Evolutionary conservation across 2,113 vertebrate species (phyloP), one percentile per base, ranked within the genome.

Genomic region (Sitta europaea): DNA sequence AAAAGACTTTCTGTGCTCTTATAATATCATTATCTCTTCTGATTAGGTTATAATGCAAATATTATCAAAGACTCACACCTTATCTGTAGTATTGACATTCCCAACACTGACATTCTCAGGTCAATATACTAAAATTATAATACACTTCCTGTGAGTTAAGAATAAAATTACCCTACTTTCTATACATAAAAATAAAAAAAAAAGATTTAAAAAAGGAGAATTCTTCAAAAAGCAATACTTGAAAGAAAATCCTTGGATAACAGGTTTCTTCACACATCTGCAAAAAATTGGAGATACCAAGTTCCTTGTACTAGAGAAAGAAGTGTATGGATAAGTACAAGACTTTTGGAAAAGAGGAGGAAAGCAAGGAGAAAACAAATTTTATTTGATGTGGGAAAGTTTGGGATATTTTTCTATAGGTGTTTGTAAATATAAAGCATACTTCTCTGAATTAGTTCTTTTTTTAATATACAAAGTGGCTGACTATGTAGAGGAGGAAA

Each of bases 41-140:
- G 85, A 95, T 97, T 58, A 71, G 10, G 27, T 96, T 97, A 90
- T 74, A 91, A 94, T 94, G 88, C 88, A 96, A 96, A 96, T 94
- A 63, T 76, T 80, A 90, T 92, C 7, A 27, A 93, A 82, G 62
- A 19, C 24, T 95, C 11, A 58, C 21, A 80, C 19, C 21, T 88
- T 86, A 83, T 85, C 58, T 93, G 10, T 66, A 66, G 35, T 82
- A 92, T 55, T 93, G 72, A 90, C 43, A 53, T 86, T 96, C 82
- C 54, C 48, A 84, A 63, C 11, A 67, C 19, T 89, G 68, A 76
- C 90, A 88, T 91, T 94, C 63, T 85, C 27, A 55, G 86, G 82
- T 97, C 96, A 94, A 71, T 94, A 81, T 74, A 90, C 18, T 82
- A 76, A 91, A 96, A 94, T 97, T 59, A 70, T 86, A 93, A 95